Conservation (phyloP, 2,797 vertebrate genomes). For the Mergus octosetaceus region DNA sequence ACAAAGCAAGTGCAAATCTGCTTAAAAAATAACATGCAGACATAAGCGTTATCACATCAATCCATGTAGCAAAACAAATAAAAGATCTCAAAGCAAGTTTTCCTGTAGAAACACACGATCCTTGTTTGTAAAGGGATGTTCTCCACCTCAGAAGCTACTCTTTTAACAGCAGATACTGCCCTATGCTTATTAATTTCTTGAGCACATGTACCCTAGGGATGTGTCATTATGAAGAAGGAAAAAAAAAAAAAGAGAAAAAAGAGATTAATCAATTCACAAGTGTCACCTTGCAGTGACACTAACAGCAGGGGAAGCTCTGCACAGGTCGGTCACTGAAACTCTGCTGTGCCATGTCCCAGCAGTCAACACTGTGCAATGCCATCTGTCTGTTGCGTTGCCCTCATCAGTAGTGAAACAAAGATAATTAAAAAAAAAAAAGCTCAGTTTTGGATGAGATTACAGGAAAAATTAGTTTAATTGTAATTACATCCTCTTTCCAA, state of each 20-base stretch:
- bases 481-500: constrained; percentile 34
- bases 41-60: background rate
- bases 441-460: background rate
- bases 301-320: background rate
- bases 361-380: background rate
- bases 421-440: background rate
- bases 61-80: background rate
- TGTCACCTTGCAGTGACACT: background rate
- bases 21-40: background rate
- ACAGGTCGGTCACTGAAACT: background rate
- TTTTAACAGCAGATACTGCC: background rate
- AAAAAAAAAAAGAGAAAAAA: background rate
- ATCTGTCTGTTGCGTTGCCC: background rate
- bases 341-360: background rate
- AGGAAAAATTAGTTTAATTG: constrained; percentile 25
- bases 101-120: background rate
- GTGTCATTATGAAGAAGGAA: background rate
- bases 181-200: background rate
- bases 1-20: background rate
- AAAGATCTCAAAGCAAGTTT: background rate
- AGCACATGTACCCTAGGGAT: background rate
- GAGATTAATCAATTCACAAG: background rate
- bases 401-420: background rate
- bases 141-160: background rate
- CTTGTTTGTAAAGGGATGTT: background rate